Evolutionary conservation across 2,113 vertebrate genomes (phyloP), one percentile per base, ranked within the genome.

Genomic region (Machaerirhynchus nigripectus): DNA sequence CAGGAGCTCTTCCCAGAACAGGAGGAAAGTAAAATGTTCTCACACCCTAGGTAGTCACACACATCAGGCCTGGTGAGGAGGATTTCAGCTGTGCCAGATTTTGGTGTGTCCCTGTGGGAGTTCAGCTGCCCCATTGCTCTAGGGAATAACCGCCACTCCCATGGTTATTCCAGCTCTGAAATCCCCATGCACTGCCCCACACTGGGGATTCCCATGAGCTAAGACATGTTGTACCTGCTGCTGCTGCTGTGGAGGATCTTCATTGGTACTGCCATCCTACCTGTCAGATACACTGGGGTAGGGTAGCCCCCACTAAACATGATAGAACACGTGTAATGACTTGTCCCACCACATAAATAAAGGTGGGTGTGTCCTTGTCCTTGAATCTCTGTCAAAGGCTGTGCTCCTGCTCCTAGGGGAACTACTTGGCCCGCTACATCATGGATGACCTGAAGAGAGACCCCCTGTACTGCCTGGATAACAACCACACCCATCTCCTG

Each of bases 381-480:
- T 68, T 42, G 44, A 33, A 17, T 47, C 49, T 70, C 69, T 65
- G 33, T 35, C 53, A 14, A 44, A 71, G 0, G 0, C 22, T 65
- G 31, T 64, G 23, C 60, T 94, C 22, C 46, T 33, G 40, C 47
- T 96, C 84, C 27, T 56, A 98, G 98, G 97, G 90, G 5, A 93
- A 90, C 93, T 98, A 98, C 70, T 83, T 97, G 83, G 98, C 98
- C 6, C 98, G 89, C 52, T 98, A 98, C 63, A 87, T 97, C 30
- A 98, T 98, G 98, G 98, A 98, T 37, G 98, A 98, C 94, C 97
- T 98, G 71, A 98, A 97, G 78, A 98, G 96, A 79, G 98, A 98
- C 49, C 97, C 98, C 2, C 93, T 98, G 11, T 98, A 98, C 59
- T 97, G 97, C 83, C 87, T 98, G 92, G 98, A 98, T 61, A 98